Conservation (phyloP, 2,797 vertebrate species). For the Carcharodon carcharias region DNA sequence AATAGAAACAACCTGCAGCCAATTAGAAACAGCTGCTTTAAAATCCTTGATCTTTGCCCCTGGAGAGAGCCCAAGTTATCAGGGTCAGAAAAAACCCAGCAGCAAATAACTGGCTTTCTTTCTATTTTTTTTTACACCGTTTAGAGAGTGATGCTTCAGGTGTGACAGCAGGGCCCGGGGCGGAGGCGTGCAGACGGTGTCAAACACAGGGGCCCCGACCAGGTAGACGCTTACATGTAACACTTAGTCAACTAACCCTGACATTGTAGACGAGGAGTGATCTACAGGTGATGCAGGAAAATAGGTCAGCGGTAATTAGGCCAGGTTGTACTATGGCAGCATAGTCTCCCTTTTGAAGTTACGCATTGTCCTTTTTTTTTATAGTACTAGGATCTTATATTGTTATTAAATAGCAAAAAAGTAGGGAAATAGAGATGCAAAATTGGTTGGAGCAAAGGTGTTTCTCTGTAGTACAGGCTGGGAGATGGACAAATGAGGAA, state of each 20-base stretch:
- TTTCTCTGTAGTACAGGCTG: neutral
- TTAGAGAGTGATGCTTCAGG: neutral
- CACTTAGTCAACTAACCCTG: neutral
- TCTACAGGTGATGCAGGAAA: neutral
- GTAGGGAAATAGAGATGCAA: neutral
- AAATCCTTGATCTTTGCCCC: neutral
- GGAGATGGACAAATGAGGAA: neutral
- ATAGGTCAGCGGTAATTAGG: neutral
- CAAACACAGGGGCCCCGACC: too few species aligned
- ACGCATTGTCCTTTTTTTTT: neutral
- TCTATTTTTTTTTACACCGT: neutral
- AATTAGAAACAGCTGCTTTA: slow-evolving; percentile 11
- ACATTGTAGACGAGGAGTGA: neutral
- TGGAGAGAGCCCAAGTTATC: neutral
- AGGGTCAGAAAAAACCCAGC: neutral
- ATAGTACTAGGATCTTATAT: neutral
- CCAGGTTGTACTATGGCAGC: neutral
- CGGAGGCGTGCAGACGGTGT: too few species aligned
- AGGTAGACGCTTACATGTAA: neutral
- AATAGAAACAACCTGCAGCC: neutral
- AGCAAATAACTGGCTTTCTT: neutral
- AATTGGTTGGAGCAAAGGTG: neutral
- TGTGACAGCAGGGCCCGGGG: neutral
- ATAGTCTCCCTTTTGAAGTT: neutral
- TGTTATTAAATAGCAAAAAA: neutral